Evolutionary conservation across 1,140 invertebrate genomes (phyloP).

Genomic region (Pissodes strobi): DNA sequence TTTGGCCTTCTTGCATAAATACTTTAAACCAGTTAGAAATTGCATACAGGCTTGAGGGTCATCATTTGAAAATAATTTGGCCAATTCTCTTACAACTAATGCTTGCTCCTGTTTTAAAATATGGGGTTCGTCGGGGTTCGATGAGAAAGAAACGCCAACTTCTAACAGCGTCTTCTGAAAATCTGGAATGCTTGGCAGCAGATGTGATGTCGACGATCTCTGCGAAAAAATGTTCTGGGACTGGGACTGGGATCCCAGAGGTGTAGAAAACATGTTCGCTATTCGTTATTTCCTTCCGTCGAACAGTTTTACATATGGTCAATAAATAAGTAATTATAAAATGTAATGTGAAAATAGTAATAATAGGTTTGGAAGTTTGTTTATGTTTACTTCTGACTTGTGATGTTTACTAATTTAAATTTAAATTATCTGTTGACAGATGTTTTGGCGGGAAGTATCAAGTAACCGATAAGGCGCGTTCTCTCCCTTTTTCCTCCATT

Average conservation of each 20-base stretch:
- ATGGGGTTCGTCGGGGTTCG: slow-evolving; percentile 35
- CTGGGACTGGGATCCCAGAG: not conserved
- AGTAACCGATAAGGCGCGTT: too few relatives aligned
- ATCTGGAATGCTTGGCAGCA: slow-evolving; percentile 5
- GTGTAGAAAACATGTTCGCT: not conserved
- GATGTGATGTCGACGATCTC: not conserved
- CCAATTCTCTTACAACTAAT: slow-evolving; percentile 46
- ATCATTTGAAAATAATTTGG: slow-evolving; percentile 45
- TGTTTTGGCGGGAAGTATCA: too few relatives aligned
- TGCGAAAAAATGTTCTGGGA: not conserved
- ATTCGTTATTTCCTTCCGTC: too few relatives aligned
- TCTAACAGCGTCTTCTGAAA: slow-evolving; percentile 9
- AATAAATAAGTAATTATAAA: too few relatives aligned
- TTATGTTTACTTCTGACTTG: too few relatives aligned
- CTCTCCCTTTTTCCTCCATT: too few relatives aligned
- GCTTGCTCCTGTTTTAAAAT: slow-evolving; percentile 48
- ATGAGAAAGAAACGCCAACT: slow-evolving; percentile 16
- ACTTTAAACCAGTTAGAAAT: slow-evolving; percentile 54
- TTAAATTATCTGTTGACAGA: too few relatives aligned
- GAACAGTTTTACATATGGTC: too few relatives aligned
- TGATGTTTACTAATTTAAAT: too few relatives aligned
- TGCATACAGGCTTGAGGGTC: slow-evolving; percentile 46
- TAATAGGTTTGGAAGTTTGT: too few relatives aligned
- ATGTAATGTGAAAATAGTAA: too few relatives aligned
- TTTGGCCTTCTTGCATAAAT: slow-evolving; percentile 50